Percentiles rank a stretch among this genome's conserved stretches.
These are phyloP conservation scores for Eufriesea mexicana DNA, from an alignment of 1,140 invertebrate genomes.

Conservation along the genomic window DNA sequence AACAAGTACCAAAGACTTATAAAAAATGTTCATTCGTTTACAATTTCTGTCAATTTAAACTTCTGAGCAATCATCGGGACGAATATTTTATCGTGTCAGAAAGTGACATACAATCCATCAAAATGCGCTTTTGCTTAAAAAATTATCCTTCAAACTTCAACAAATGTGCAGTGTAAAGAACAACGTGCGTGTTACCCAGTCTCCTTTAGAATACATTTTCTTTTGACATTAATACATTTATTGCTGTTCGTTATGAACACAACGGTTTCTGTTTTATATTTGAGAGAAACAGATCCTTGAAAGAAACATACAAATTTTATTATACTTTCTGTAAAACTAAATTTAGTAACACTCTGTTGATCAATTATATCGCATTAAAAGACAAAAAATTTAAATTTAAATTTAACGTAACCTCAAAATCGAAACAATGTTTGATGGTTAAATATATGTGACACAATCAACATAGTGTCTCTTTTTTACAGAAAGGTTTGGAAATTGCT, in stretches of 20 bases:
- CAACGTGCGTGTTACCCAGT: constrained; percentile 45
- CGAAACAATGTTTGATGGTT: not conserved
- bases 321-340: not conserved
- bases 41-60: constrained; percentile 14
- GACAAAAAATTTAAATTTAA: not conserved
- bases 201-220: constrained; percentile 7
- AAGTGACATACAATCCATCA: not conserved
- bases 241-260: constrained; percentile 34
- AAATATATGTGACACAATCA: not conserved
- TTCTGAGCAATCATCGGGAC: constrained; percentile 43
- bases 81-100: constrained; percentile 12
- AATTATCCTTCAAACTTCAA: constrained; percentile 15
- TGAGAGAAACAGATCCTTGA: not conserved
- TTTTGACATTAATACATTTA: constrained; percentile 11
- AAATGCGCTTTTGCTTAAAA: constrained; percentile 7
- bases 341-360: not conserved
- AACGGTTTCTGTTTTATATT: not conserved
- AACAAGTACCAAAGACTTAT: constrained; percentile 37
- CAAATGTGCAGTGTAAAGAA: constrained; percentile 34
- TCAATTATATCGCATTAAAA: not conserved
- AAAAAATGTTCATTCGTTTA: constrained; percentile 10
- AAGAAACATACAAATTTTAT: constrained; percentile 4
- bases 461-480: not conserved
- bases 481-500: not conserved
- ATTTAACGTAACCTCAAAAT: not conserved